Conservation (phyloP, 37 sponge, comb jelly and placozoan species). For the Mnemiopsis leidyi region DNA sequence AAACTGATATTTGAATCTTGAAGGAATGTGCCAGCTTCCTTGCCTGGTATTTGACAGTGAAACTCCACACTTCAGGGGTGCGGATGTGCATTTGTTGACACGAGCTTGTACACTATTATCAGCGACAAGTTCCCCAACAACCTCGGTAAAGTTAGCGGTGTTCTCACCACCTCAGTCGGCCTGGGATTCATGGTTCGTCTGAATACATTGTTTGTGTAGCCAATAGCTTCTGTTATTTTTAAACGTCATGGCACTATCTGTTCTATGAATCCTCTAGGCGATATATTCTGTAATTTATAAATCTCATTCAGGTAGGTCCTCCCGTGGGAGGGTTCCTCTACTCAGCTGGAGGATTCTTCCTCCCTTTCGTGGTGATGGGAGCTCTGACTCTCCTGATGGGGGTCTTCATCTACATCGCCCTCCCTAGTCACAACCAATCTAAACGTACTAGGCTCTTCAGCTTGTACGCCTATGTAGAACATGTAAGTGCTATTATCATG, state of each 20-base stretch:
- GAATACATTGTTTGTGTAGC: too few relatives aligned
- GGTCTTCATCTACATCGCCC: background rate
- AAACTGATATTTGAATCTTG: too few relatives aligned
- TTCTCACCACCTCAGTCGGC: conserved; percentile 27
- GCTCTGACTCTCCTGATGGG: conserved; percentile 32
- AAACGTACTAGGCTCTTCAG: conserved; percentile 1
- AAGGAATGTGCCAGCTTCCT: too few relatives aligned
- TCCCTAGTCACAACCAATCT: background rate
- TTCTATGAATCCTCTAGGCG: too few relatives aligned
- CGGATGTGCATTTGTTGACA: conserved; percentile 63
- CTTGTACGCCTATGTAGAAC: conserved; percentile 37
- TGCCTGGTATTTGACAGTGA: too few relatives aligned
- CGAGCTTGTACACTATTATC: conserved; percentile 49
- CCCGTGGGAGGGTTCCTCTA: conserved; percentile 56
- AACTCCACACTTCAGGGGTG: conserved; percentile 53
- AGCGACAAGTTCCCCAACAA: conserved; percentile 4
- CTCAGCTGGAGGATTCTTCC: conserved; percentile 51
- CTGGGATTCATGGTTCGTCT: conserved; percentile 55
- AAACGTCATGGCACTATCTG: too few relatives aligned
- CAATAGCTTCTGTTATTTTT: too few relatives aligned
- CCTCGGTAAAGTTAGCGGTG: conserved; percentile 42
- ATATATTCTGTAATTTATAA: too few relatives aligned
- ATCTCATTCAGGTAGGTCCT: conserved; percentile 23
- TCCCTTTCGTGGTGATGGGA: conserved; percentile 62
- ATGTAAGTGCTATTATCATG: background rate